phyloP scores from a whole-genome alignment of 2,797 vertebrate species.

The Amblyopsis hoosieri region DNA sequence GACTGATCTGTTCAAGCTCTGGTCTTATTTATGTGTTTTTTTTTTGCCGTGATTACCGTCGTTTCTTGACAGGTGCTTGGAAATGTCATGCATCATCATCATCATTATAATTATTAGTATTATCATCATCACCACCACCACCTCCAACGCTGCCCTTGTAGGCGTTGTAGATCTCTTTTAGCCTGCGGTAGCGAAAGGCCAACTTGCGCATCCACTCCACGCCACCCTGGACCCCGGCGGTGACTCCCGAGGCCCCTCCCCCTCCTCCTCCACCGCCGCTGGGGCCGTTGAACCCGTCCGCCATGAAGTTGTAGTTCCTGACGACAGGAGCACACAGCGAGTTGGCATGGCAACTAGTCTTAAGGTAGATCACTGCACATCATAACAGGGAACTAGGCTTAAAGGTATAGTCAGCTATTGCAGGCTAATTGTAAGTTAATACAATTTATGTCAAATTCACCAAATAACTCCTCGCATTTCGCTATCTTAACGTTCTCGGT shows the following conservation, averaged over 20 bases:
- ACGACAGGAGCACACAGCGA: constrained; percentile 17
- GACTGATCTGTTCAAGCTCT: no score
- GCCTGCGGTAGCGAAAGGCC: constrained; percentile 94
- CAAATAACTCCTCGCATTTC: no score
- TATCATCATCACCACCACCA: constrained; percentile 58
- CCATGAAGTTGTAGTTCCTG: constrained; percentile 94
- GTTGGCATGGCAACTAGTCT: not conserved
- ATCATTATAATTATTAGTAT: not conserved
- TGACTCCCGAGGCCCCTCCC: constrained; percentile 73
- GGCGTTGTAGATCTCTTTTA: constrained; percentile 93
- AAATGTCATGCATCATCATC: no score
- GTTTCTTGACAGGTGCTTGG: not conserved
- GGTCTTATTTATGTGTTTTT: no score
- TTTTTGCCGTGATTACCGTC: no score
- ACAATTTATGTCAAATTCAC: no score
- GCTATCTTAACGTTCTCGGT: no score
- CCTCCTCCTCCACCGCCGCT: constrained; percentile 64
- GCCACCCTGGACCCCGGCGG: constrained; percentile 88
- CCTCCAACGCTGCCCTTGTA: constrained; percentile 92
- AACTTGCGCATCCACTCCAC: constrained; percentile 99
- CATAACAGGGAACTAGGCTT: not conserved
- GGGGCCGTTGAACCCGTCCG: constrained; percentile 92
- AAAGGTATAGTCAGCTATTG: not conserved
- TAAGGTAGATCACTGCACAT: not conserved
- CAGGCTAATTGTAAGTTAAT: no score